Base-by-base conservation (phyloP, 2,888 invertebrate species). In the Chrysomela aeneicollis region DNA sequence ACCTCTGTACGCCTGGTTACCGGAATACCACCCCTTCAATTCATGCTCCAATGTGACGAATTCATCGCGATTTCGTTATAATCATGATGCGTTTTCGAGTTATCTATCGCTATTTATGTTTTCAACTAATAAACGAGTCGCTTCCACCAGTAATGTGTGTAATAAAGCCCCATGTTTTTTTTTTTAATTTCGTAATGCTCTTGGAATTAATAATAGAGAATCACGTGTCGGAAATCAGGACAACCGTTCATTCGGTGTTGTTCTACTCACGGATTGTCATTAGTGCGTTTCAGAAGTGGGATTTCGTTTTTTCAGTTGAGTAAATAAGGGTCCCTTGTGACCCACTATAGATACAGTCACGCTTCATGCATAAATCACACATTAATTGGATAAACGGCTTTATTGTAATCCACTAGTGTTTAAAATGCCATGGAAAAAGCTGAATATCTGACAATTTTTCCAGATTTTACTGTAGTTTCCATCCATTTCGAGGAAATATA, bases 201-300 rank as follows among this genome's bases (percentile, higher is more conserved):
- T 17, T 47, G 1, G 3, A 35, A 55, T 55, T 21, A 42, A 55
- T 55, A 21, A 22, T 22, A 37, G 17, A 15, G 22, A 21, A 42
- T 26, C 30, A 57, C 57, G 57, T 57, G 22, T n/a, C 42, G 46
- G 4, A 46, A 57, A 26, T 30, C 46, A 15, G 21, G 53, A 32
- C 37, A 37, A 54, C 37, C 46, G 37, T 46, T 57, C 26, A 46
- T 57, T 57, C 9, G 37, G 26, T 57, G 22, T 55, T 55, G 55
- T 42, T 19, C 17, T 49, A 19, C 12, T 2, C 6, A 26, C 17
- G 17, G 46, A 8, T 57, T 46, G 46, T 57, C 22, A 3, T 19
- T 17, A 17, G 8, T 8, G 22, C 6, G 49, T 19, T 10, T 19
- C 22, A 49, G 49, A 49, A 22, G 49, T 49, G 22, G 49, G 49